Base-by-base conservation (phyloP, 1,140 invertebrate genomes). In the Liolophura sinensis region DNA sequence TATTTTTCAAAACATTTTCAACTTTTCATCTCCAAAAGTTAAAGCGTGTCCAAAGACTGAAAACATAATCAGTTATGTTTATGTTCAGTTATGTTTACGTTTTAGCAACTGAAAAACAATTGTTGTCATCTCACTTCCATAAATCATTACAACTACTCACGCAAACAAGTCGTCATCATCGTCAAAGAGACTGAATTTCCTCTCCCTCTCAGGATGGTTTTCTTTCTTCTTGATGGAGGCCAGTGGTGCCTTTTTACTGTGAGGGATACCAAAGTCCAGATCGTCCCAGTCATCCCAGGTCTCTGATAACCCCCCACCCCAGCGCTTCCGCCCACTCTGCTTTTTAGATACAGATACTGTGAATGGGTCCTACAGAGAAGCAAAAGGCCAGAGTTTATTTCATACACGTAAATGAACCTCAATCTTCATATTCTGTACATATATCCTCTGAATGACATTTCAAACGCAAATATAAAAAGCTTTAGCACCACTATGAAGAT, bases 201-300 rank as follows among this genome's bases (percentile, higher is more conserved):
- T 68, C 24, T 72, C 72, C 50, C 69, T 75, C 16, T 73, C 67
- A 25, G 67, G 63, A 11, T 57, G 61, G 20, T 72, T 68, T 46
- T 68, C 58, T 61, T 72, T 68, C 18, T 20, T 59, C 18, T 24
- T 62, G 14, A 60, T 52, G 20, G 64, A 62, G 16, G 40, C 51
- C 25, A 25, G 49, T 25, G 50, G 65, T 46, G 62, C 56, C 31
- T 69, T 64, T 57, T 75, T 78, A 59, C 62, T 73, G 5, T 73
- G 71, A 12, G 68, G 7, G 24, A 25, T 56, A 25, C 47, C 59
- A 51, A 75, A 71, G 60, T 81, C 80, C 67, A 82, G 73, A 46
- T 81, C 78, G 56, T 78, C 78, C 74, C 72, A 81, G 67, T 82
- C 79, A 67, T 82, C 80, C 72, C 77, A 79, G 7, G 71, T 78